Evolutionary conservation across 2,113 vertebrate species (phyloP), one percentile per base, ranked within the genome.

Genomic region (Sialia sialis): DNA sequence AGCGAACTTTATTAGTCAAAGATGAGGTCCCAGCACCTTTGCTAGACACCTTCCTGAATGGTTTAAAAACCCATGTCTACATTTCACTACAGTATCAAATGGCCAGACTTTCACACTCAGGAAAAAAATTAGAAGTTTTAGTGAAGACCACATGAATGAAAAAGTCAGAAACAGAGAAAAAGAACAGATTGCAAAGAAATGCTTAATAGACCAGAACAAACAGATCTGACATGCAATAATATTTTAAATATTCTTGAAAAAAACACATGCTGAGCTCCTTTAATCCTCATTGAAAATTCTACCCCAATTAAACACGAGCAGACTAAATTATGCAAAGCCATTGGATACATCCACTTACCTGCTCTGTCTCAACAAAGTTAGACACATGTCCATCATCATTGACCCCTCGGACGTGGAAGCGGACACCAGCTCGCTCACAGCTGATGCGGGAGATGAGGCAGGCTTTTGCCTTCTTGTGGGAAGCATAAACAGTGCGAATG

Each of bases 321-420:
- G 51, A 59, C 26, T 85, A 34, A 91, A 87, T 87, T 82, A 94
- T 87, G 94, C 79, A 95, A 51, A 77, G 82, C 46, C 69, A 76
- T 43, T 12, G 36, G 89, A 96, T 59, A 74, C n/a, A 43, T 44
- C 54, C 1, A 41, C 95, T 90, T 77, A 98, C 98, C 98, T 98
- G 98, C 79, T 98, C 98, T 3, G 98, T 98, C 96, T 98, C 98
- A 77, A 98, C 97, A 0, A 98, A 98, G 95, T 98, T 98, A 43
- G 98, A 98, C 75, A 98, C 98, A 0, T 98, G 98, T 36, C 98
- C 98, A 10, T 98, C 97, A n/a, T 98, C 98, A 7, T 94, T 96
- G 49, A 98, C 96, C 8, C 98, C 98, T 5, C 97, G 97, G 51
- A 97, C 93, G 22, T 97, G 97, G 94, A 98, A 98, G 23, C 98